phyloP scores from a whole-genome alignment of 2,797 vertebrate genomes.

The Scarus forsteni region DNA sequence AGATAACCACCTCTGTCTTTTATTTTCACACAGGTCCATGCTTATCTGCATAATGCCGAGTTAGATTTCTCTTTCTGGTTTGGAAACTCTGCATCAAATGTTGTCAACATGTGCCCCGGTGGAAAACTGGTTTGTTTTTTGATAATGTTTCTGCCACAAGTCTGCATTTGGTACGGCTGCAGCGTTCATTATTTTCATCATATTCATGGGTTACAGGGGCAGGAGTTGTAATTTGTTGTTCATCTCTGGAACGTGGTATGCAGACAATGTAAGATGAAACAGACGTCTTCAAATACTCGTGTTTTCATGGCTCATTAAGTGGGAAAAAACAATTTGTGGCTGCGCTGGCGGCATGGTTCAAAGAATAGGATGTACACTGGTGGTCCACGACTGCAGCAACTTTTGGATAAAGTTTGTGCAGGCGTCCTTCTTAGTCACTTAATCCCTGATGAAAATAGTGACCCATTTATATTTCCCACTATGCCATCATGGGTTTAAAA shows the following conservation, averaged over 20 bases:
- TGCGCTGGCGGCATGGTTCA: neutral
- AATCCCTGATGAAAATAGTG: neutral
- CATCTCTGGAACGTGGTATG: neutral
- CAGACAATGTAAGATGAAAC: neutral
- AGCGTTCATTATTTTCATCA: conserved; percentile 22
- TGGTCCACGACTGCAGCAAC: neutral
- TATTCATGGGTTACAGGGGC: conserved; percentile 14
- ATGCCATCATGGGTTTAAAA: too few species aligned
- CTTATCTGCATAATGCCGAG: conserved; percentile 71
- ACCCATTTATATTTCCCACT: too few species aligned
- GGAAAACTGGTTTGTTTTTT: conserved; percentile 51
- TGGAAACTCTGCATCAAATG: conserved; percentile 41
- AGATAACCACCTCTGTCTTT: conserved; percentile 73
- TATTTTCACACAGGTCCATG: conserved; percentile 67
- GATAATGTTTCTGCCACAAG: conserved; percentile 33
- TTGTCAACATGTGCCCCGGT: conserved; percentile 49
- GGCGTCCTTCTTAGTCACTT: neutral
- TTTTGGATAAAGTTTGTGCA: neutral
- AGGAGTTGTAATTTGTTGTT: conserved; percentile 1
- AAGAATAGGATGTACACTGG: neutral
- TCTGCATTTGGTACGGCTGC: conserved; percentile 17
- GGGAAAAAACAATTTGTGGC: neutral
- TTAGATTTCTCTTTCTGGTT: conserved; percentile 66
- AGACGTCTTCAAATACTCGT: conserved; percentile 15
- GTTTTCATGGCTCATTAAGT: conserved; percentile 20